These are phyloP conservation scores for Cephalopachus bancanus DNA, from an alignment of 2,797 vertebrate species.

Conservation along the genomic window DNA sequence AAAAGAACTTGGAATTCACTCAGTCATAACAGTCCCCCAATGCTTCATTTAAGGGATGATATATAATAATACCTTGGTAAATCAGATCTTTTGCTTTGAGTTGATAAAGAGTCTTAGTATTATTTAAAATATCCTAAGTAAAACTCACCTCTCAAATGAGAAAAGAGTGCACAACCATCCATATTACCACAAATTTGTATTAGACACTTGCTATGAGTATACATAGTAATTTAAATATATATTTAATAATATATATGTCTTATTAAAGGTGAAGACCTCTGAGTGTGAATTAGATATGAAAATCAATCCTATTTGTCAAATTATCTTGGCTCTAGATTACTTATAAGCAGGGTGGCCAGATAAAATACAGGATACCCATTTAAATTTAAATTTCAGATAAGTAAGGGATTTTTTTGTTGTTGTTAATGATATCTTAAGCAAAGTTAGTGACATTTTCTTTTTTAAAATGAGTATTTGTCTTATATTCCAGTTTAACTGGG, in stretches of 20 bases:
- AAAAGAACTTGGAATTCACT: not conserved
- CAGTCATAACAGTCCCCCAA: rapidly evolving
- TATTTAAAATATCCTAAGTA: not conserved
- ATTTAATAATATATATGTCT: too few species aligned
- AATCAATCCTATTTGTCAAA: not conserved
- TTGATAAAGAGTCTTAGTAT: not conserved
- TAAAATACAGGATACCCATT: not conserved
- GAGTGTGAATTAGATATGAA: not conserved
- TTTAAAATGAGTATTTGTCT: not conserved
- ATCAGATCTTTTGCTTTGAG: not conserved
- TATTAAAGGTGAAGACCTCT: not conserved
- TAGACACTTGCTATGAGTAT: not conserved
- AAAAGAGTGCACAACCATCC: not conserved
- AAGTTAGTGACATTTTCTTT: not conserved
- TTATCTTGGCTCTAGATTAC: not conserved
- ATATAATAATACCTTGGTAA: not conserved
- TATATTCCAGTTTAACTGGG: not conserved
- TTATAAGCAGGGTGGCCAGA: not conserved
- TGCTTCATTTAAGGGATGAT: not conserved
- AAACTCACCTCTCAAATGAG: not conserved
- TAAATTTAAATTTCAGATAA: not conserved
- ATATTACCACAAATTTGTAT: not conserved
- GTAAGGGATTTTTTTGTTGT: not conserved
- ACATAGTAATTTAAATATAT: not conserved
- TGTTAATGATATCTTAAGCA: not conserved